A percentile compares a stretch with the other conserved stretches of the same genome.
phyloP scores from a whole-genome alignment of 2,888 invertebrate genomes.

The Mimas tiliae region DNA sequence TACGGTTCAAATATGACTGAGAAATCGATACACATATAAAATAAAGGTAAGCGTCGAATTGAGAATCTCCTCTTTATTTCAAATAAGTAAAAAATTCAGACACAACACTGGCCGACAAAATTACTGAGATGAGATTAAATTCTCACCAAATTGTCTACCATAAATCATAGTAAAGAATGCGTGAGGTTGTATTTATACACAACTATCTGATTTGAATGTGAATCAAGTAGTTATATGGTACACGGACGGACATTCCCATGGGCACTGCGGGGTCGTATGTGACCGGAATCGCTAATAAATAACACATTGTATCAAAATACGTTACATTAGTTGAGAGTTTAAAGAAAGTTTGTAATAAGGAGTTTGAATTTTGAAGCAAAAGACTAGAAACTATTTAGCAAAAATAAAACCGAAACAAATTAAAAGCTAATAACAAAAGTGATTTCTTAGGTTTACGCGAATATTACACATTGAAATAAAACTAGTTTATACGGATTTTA shows the following conservation, averaged over 20 bases:
- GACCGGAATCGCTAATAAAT: slow-evolving; percentile 41
- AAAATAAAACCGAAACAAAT: too few relatives aligned
- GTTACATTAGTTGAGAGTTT: neutral
- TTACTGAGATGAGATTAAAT: neutral
- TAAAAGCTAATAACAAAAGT: too few relatives aligned
- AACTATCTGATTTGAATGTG: slow-evolving; percentile 24
- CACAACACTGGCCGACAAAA: neutral
- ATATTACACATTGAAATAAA: too few relatives aligned
- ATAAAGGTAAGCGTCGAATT: neutral
- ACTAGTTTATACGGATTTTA: too few relatives aligned
- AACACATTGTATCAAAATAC: slow-evolving; percentile 6
- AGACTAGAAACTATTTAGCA: too few relatives aligned
- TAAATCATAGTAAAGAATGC: slow-evolving; percentile 18
- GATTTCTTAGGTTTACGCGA: too few relatives aligned
- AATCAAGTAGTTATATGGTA: slow-evolving; percentile 26
- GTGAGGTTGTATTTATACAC: slow-evolving; percentile 8
- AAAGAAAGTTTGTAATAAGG: neutral
- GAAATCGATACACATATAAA: too few relatives aligned
- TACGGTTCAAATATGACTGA: too few relatives aligned
- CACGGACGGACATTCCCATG: slow-evolving; percentile 46
- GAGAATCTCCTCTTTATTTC: too few relatives aligned
- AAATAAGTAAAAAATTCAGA: neutral
- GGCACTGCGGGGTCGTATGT: slow-evolving; percentile 36
- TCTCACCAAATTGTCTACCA: neutral
- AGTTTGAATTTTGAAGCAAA: neutral